These are phyloP conservation scores for Homarus americanus DNA, from an alignment of 1,140 invertebrate genomes.

Conservation along the genomic window DNA sequence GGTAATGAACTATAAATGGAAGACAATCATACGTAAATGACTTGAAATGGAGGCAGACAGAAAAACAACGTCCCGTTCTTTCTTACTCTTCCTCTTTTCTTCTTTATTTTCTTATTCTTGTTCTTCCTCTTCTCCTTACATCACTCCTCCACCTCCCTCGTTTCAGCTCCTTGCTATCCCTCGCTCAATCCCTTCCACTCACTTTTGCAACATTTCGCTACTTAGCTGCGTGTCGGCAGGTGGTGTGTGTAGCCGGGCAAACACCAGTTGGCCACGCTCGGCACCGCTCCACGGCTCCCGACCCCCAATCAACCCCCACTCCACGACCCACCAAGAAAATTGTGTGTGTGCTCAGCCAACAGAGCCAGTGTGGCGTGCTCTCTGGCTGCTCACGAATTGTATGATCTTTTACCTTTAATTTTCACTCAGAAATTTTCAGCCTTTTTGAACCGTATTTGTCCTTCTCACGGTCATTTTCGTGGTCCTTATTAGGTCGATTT, in stretches of 20 bases:
- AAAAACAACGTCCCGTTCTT: too few relatives aligned
- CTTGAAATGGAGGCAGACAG: too few relatives aligned
- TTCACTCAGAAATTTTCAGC: neutral
- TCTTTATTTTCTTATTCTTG: too few relatives aligned
- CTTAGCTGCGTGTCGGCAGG: neutral
- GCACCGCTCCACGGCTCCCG: neutral
- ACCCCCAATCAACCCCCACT: neutral
- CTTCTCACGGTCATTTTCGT: neutral
- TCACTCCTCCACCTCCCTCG: too few relatives aligned
- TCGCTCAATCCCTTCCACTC: too few relatives aligned
- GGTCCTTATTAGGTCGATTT: neutral
- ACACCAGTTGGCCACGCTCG: neutral
- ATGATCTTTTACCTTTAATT: neutral
- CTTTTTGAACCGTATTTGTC: neutral
- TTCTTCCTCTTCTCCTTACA: too few relatives aligned
- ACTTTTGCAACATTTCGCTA: neutral
- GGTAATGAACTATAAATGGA: too few relatives aligned
- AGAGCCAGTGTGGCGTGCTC: neutral
- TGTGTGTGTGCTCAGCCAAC: conserved; percentile 20
- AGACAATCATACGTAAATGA: too few relatives aligned
- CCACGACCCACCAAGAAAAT: conserved; percentile 20
- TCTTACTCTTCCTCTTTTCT: too few relatives aligned
- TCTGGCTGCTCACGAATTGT: conserved; percentile 5
- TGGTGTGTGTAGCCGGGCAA: neutral
- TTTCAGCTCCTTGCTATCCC: too few relatives aligned